These are phyloP conservation scores for Agriotes lineatus DNA, from an alignment of 2,888 invertebrate genomes.

Conservation along the genomic window DNA sequence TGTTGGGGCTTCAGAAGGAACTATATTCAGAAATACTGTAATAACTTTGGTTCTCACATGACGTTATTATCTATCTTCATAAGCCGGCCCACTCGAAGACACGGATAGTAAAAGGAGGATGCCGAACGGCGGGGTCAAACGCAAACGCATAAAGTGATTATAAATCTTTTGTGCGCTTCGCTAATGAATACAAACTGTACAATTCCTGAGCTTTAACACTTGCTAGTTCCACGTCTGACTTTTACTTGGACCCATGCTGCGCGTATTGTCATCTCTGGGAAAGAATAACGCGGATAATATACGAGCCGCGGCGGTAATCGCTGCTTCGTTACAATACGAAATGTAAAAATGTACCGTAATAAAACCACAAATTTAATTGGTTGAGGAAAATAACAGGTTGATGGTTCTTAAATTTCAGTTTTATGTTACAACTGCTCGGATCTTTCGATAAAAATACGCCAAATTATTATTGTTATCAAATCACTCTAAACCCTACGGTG, in stretches of 20 bases:
- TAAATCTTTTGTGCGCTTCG: conserved; percentile 31
- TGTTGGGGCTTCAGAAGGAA: too few species aligned
- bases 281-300: conserved; percentile 33
- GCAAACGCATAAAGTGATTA: conserved; percentile 37
- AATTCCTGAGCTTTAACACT: conserved; percentile 28
- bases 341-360: conserved; percentile 46
- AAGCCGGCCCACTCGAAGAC: conserved; percentile 13
- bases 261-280: conserved; percentile 40
- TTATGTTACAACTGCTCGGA: conserved; percentile 44
- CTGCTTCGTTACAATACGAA: conserved; percentile 37
- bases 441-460: conserved; percentile 38
- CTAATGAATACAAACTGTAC: conserved; percentile 37
- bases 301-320: conserved; percentile 34
- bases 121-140: conserved; percentile 30
- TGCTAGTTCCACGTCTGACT: conserved; percentile 31
- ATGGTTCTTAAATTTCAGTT: conserved; percentile 55
- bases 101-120: conserved; percentile 21
- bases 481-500: conserved; percentile 30
- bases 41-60: too few species aligned
- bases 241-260: conserved; percentile 31
- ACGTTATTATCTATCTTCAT: too few species aligned
- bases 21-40: too few species aligned
- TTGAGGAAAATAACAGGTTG: conserved; percentile 49
- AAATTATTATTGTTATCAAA: conserved; percentile 41
- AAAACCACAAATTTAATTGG: conserved; percentile 52